A percentile compares a stretch with the other conserved stretches of the same genome.
These are phyloP conservation scores for Cyphomyrus discorhynchus DNA, from an alignment of 2,113 vertebrate species.

Conservation along the genomic window DNA sequence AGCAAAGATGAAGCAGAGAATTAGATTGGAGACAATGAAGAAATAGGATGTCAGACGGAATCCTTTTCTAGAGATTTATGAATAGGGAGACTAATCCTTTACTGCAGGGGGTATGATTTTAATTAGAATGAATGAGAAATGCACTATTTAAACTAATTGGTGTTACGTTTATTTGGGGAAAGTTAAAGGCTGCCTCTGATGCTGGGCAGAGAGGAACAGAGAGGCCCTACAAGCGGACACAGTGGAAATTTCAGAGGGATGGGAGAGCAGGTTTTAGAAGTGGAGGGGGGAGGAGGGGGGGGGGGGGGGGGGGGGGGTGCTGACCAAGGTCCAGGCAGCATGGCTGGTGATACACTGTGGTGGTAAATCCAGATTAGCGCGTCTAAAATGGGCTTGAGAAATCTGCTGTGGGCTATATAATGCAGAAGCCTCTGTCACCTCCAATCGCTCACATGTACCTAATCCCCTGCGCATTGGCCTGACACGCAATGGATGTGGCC, in stretches of 20 bases:
- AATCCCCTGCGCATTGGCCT: constrained; percentile 59
- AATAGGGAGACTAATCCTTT: neutral
- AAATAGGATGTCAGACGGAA: neutral
- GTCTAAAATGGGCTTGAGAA: constrained; percentile 62
- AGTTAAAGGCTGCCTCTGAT: neutral
- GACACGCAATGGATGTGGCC: constrained; percentile 26
- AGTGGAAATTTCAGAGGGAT: neutral
- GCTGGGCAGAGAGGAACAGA: neutral
- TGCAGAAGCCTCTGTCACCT: constrained; percentile 63
- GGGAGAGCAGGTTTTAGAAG: neutral
- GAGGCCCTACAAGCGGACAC: neutral
- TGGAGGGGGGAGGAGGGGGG: neutral
- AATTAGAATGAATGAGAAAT: neutral
- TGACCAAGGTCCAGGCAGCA: constrained; percentile 44
- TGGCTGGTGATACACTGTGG: constrained; percentile 61
- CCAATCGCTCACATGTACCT: constrained; percentile 65
- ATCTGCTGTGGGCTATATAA: constrained; percentile 63
- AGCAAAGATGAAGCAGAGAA: neutral
- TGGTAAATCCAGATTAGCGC: constrained; percentile 65
- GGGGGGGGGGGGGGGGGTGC: too few species aligned
- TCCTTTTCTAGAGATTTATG: neutral
- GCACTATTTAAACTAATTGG: neutral
- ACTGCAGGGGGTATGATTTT: neutral
- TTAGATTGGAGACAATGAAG: neutral
- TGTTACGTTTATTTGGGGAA: neutral